Base-by-base conservation (phyloP, 2,797 vertebrate genomes). In the Loris lydekkerianus region DNA sequence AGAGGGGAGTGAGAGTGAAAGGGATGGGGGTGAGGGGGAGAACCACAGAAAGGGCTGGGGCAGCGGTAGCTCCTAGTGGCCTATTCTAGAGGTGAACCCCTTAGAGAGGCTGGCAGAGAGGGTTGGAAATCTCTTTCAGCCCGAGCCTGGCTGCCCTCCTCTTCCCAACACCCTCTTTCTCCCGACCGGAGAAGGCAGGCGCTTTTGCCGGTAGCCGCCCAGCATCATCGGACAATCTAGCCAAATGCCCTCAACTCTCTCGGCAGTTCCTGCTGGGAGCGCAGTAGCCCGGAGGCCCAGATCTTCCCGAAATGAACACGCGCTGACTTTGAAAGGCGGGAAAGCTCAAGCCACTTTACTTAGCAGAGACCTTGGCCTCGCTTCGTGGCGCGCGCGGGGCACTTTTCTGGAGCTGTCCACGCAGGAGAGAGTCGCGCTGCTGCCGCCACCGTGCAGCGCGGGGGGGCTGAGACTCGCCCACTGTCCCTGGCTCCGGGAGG, bases 1-100 rank as follows among this genome's bases (percentile, higher is more conserved):
- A 92, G 53, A 97, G 89, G 89, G 97, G 98, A 97, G 97, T 97
- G 97, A 98, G 97, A 98, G 98, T 96, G 96, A 95, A 96, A 96
- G 93, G 96, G 80, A 89, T 61, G 89, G 81, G 76, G 97, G 98
- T 94, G 96, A 37, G 98, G 97, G 98, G 97, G 98, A 98, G 97
- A 98, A 98, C 97, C 97, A 98, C 96, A 98, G 98, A 99, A 98
- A 98, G 98, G 98, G 99, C 98, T 98, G 98, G 98, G 98, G 98
- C 98, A 75, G 98, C 98, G 98, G 99, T 99, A 98, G 98, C 98
- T 98, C 98, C 98, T 98, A 97, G 95, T 96, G 96, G 97, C 98
- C 97, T 98, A 98, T 98, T 98, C 98, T 98, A 97, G 98, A 99
- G 98, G 98, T 99, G 98, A 98, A 98, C 97, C 98, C 98, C 97